Percentiles rank a stretch among this genome's conserved stretches.
These are phyloP conservation scores for Heliothis virescens DNA, from an alignment of 1,140 invertebrate genomes.

Conservation along the genomic window DNA sequence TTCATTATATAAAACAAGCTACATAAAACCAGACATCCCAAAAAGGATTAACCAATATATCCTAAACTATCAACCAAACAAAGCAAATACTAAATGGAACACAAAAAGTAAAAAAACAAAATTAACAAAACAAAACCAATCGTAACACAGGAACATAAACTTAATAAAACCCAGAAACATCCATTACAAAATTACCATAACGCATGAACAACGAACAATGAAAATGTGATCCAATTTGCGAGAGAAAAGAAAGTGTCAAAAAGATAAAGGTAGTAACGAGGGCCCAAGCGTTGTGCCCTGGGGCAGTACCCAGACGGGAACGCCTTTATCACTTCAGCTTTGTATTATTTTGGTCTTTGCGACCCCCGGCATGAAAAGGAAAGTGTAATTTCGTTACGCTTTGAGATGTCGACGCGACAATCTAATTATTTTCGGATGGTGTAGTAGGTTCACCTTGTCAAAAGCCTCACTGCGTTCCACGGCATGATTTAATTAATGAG, in stretches of 20 bases:
- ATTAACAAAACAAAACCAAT: conserved; percentile 36
- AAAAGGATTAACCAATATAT: no score
- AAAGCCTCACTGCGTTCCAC: conserved; percentile 67
- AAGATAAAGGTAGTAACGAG: conserved; percentile 69
- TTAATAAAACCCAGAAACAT: conserved; percentile 50
- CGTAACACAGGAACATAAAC: conserved; percentile 14
- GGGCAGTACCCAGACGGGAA: conserved; percentile 65
- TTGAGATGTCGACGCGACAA: conserved; percentile 83
- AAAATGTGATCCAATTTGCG: conserved; percentile 51
- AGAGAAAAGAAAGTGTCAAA: conserved; percentile 49
- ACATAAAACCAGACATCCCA: no score
- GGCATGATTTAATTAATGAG: conserved; percentile 48
- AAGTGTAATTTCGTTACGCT: conserved; percentile 84
- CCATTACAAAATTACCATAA: conserved; percentile 51
- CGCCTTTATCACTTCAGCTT: conserved; percentile 82
- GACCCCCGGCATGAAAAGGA: conserved; percentile 75
- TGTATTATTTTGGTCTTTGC: conserved; percentile 82
- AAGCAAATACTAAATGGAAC: background rate
- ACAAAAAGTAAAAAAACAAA: conserved; percentile 24
- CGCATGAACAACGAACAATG: conserved; percentile 52
- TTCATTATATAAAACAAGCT: no score
- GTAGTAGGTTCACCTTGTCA: conserved; percentile 74
- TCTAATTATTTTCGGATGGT: conserved; percentile 79
- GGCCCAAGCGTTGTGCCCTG: conserved; percentile 67
- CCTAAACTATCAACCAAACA: no score